Base-by-base conservation (phyloP, 2,888 invertebrate species). In the Archips crataeganus region DNA sequence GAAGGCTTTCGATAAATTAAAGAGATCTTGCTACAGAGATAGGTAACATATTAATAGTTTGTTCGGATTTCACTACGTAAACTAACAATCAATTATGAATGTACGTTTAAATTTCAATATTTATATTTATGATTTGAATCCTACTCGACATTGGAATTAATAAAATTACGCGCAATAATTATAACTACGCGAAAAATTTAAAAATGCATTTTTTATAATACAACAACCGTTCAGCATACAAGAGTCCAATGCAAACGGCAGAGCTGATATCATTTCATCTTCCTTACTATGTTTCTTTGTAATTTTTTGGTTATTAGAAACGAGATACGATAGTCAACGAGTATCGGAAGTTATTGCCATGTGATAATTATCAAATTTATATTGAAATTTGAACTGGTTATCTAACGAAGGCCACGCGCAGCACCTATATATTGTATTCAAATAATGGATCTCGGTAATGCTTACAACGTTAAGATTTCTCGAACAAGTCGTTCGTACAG, bases 401-500 rank as follows among this genome's bases (percentile, higher is more conserved):
- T 54, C 39, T 23, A 9, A 59, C 51, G 65, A 65, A 60, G 49
- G 64, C 23, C 67, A 45, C 39, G 23, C 4, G 49, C 63, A 39
- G 57, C 59, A 64, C 64, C 64, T 67, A 10, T 62, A 23, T 45
- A 45, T 42, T 49, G 70, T 74, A 74, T 74, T 74, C 69, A 74
- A 74, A 70, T 63, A 73, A 39, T 70, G 70, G 74, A 74, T 74
- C 74, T 74, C 74, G 59, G 54, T 69, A 74, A 34, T 70, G 60
- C 64, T 70, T 74, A 63, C 51, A n/a, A 60, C 34, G 54, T 49
- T 70, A 69, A 32, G 51, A 73, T 61, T 54, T 51, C 64, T 65
- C 36, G 69, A 61, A 74, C 60, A 70, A 65, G 47, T 34, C 10
- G 69, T 74, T 65, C 70, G 69, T 65, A 23, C 23, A 23, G 23